Evolutionary conservation across 2,113 vertebrate species (phyloP).

Genomic region (Rhombomys opimus): DNA sequence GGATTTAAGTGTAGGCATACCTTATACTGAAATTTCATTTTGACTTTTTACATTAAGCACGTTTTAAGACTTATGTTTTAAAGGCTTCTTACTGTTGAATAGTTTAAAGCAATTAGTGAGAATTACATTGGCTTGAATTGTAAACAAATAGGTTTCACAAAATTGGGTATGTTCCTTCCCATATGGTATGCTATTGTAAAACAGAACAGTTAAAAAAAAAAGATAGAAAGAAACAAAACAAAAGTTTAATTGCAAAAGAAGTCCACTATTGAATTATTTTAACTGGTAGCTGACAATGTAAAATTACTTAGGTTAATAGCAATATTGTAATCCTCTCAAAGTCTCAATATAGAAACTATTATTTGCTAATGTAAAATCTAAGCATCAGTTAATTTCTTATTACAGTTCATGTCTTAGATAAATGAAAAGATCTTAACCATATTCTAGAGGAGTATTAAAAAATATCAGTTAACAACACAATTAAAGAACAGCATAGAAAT

Average conservation of each 20-base stretch:
- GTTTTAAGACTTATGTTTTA: slow-evolving; percentile 68
- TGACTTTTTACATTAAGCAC: slow-evolving; percentile 74
- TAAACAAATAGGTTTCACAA: slow-evolving; percentile 65
- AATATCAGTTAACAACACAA: background rate
- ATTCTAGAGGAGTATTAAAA: background rate
- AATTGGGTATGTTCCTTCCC: slow-evolving; percentile 72
- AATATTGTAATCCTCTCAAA: slow-evolving; percentile 11
- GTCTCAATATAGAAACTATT: slow-evolving; percentile 4
- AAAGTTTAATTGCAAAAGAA: slow-evolving; percentile 36
- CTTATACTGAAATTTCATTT: slow-evolving; percentile 66
- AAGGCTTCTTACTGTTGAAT: slow-evolving; percentile 54
- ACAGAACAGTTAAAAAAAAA: slow-evolving; percentile 32
- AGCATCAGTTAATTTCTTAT: background rate
- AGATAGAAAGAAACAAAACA: background rate
- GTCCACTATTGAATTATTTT: background rate
- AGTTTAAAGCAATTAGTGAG: slow-evolving; percentile 72
- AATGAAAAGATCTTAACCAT: slow-evolving; percentile 39
- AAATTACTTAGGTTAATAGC: slow-evolving; percentile 28
- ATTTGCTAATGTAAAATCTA: slow-evolving; percentile 18
- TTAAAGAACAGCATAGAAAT: background rate
- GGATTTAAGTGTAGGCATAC: slow-evolving; percentile 62
- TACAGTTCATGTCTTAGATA: fast-evolving
- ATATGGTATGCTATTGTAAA: slow-evolving; percentile 54
- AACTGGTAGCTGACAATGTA: background rate
- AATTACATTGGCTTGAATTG: slow-evolving; percentile 73